Percentiles rank a stretch among this genome's conserved stretches.
Conservation (phyloP, 2,797 vertebrate species). For the Gymnothorax reevesii region DNA sequence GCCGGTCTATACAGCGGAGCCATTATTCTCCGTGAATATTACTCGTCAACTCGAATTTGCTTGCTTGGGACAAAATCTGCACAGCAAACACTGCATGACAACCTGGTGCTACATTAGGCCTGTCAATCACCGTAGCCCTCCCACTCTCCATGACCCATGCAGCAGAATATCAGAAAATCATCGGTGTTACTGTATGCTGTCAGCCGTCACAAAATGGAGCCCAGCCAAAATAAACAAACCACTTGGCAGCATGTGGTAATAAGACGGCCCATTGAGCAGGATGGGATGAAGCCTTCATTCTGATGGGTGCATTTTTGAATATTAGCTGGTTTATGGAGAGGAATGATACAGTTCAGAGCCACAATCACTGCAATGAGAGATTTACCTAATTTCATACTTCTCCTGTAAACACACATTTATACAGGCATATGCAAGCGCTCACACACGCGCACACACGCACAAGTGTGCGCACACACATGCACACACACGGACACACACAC, state of each 20-base stretch:
- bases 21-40: not conserved
- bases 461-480: too few species aligned
- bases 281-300: not conserved
- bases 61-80: not conserved
- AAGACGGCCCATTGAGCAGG: not conserved
- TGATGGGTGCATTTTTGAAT: not conserved
- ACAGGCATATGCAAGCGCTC: not conserved
- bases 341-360: not conserved
- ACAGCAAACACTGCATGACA: not conserved
- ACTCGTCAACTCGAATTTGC: not conserved
- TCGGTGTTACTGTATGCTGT: not conserved
- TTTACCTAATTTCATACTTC: not conserved
- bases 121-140: not conserved
- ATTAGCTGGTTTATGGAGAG: not conserved
- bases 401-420: not conserved
- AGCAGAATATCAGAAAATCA: not conserved
- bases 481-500: too few species aligned
- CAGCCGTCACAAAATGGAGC: not conserved
- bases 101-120: not conserved
- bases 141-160: not conserved
- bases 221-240: conserved; percentile 10
- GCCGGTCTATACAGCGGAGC: not conserved
- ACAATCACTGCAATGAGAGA: not conserved
- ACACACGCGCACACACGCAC: not conserved
- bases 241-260: not conserved